Conservation (phyloP, 2,888 invertebrate species). For the Trichacis sp. region DNA sequence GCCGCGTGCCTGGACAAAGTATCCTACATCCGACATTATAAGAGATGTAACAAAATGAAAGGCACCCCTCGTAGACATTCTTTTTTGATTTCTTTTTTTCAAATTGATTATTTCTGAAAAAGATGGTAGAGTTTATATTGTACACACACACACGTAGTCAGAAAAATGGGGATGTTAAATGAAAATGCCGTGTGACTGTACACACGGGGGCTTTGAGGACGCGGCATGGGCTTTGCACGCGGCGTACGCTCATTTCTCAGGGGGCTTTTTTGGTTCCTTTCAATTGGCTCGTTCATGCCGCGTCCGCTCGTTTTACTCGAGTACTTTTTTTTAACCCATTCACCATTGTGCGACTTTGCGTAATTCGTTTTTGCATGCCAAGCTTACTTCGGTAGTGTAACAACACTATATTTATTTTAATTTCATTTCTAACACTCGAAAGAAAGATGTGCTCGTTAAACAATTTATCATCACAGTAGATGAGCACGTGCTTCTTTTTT, state of each 20-base stretch:
- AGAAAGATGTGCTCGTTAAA: conserved; percentile 49
- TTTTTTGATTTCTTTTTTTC: conserved; percentile 49
- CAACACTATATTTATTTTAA: conserved; percentile 48
- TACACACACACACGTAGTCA: conserved; percentile 47
- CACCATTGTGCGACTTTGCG: conserved; percentile 63
- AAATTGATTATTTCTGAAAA: conserved; percentile 1
- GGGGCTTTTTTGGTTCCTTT: too few relatives aligned
- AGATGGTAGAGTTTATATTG: conserved; percentile 7
- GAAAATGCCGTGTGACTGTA: conserved; percentile 1
- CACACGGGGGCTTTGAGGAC: background rate
- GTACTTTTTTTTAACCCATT: conserved; percentile 52
- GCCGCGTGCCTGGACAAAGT: too few relatives aligned
- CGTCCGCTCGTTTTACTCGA: conserved; percentile 53
- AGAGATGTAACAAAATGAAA: conserved; percentile 47
- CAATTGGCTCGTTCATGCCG: conserved; percentile 3
- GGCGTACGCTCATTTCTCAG: too few relatives aligned
- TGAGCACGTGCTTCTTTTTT: conserved; percentile 37
- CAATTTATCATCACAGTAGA: conserved; percentile 32
- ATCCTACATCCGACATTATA: conserved; percentile 48
- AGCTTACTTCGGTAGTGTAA: conserved; percentile 68
- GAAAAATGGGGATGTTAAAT: conserved; percentile 47
- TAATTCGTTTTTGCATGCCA: conserved; percentile 68
- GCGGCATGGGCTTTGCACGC: background rate
- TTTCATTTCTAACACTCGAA: conserved; percentile 49
- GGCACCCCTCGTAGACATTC: conserved; percentile 61